These are phyloP conservation scores for Nephrotoma appendiculata DNA, from an alignment of 2,888 invertebrate species.

Conservation along the genomic window DNA sequence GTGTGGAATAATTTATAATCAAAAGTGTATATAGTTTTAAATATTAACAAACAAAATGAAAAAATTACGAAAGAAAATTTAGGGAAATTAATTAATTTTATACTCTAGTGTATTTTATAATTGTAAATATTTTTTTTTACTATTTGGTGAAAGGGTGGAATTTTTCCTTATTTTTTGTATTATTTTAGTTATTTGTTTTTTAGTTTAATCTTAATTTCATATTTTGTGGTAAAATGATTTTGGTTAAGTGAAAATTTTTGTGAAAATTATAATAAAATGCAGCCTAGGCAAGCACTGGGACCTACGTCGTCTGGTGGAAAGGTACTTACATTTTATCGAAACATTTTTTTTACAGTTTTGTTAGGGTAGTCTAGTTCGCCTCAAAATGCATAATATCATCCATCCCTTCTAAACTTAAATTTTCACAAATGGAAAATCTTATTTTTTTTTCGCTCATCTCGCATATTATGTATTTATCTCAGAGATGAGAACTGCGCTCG, in stretches of 20 bases:
- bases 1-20: neutral
- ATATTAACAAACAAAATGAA: neutral
- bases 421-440: neutral
- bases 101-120: neutral
- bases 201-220: neutral
- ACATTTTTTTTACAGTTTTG: neutral
- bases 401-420: neutral
- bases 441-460: neutral
- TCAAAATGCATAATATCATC: neutral
- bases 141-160: neutral
- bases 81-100: neutral
- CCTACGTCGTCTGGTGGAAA: neutral
- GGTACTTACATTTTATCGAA: neutral
- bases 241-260: neutral
- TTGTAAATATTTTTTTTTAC: neutral
- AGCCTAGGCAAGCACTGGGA: neutral
- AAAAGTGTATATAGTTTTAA: neutral
- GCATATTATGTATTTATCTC: neutral
- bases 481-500: neutral
- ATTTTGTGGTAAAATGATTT: neutral
- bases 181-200: neutral
- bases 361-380: neutral
- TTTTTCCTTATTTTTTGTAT: neutral
- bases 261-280: neutral
- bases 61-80: neutral